Evolutionary conservation across 1,140 invertebrate species (phyloP), one percentile per base, ranked within the genome.

Genomic region (Meteorus sp.): DNA sequence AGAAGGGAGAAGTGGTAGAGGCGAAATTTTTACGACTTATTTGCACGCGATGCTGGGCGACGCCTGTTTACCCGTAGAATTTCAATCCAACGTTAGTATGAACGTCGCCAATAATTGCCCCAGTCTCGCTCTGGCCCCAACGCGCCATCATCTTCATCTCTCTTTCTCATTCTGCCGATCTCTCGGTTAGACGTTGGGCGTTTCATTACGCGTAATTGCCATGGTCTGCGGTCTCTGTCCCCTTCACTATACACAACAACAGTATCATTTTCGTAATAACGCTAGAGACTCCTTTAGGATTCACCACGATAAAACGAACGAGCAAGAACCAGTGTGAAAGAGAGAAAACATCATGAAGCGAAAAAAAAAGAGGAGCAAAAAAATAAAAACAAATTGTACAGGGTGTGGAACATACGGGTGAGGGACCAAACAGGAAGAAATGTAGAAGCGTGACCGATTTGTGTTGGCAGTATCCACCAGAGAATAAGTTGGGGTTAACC

Each of bases 251-350:
- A 67, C 67, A 72, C 69, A 68, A 71, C n/a, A n/a, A 76, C 68
- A 73, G 77, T 79, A 77, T 79, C 73, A 79, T 79, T 79, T 79
- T 77, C 76, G 73, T 79, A 79, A 78, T 79, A 65, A 79, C 64
- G 68, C 70, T n/a, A n/a, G 59, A 66, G 41, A 59, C 65, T 63
- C 62, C 56, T 64, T 25, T 62, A 48, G 58, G 44, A 62, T 58
- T 63, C 9, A 19, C 41, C 37, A 31, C 22, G 33, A 13, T 47
- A 58, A 37, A 55, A 43, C 37, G 27, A 56, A 48, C 35, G 15
- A 20, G 13, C n/a, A 50, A 45, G 53, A 25, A 20, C 37, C n/a
- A 23, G 2, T 39, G n/a, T 27, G 9, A 54, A 19, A 5, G 53
- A 31, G 25, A 29, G 35, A 48, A 33, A 47, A 29, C 19, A 8